These are phyloP conservation scores for Ophioninae sp. DNA, from an alignment of 2,888 invertebrate species.

Conservation along the genomic window DNA sequence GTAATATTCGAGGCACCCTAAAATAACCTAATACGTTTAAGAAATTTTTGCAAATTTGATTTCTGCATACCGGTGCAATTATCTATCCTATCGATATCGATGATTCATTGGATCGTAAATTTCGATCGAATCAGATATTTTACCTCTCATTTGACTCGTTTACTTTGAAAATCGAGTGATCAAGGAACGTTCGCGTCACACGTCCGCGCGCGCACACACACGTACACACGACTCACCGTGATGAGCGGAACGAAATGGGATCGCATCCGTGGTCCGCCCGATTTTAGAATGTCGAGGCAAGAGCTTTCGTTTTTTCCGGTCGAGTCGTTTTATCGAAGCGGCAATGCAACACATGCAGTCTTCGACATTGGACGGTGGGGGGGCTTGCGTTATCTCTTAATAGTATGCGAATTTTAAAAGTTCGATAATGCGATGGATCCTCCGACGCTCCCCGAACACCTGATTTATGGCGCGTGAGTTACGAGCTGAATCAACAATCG, in stretches of 20 bases:
- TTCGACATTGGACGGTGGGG: not conserved
- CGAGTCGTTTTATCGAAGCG: not conserved
- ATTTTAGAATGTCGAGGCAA: not conserved
- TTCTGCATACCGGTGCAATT: no score
- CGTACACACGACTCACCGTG: not conserved
- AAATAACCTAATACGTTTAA: no score
- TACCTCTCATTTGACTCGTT: not conserved
- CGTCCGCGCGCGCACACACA: not conserved
- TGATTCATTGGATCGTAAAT: no score
- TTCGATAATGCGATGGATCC: not conserved
- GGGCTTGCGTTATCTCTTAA: conserved; percentile 3
- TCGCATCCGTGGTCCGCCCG: not conserved
- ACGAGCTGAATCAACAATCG: no score
- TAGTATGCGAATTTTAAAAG: not conserved
- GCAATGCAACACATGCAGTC: not conserved
- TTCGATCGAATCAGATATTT: no score
- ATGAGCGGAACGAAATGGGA: not conserved
- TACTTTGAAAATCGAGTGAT: not conserved
- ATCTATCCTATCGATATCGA: no score
- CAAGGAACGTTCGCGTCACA: not conserved
- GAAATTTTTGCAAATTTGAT: no score
- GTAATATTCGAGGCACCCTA: no score
- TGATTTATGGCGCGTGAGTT: not conserved
- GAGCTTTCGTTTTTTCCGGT: not conserved
- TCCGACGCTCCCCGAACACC: not conserved